Evolutionary conservation across 2,888 invertebrate genomes (phyloP).

Genomic region (Adelognathus sp.): DNA sequence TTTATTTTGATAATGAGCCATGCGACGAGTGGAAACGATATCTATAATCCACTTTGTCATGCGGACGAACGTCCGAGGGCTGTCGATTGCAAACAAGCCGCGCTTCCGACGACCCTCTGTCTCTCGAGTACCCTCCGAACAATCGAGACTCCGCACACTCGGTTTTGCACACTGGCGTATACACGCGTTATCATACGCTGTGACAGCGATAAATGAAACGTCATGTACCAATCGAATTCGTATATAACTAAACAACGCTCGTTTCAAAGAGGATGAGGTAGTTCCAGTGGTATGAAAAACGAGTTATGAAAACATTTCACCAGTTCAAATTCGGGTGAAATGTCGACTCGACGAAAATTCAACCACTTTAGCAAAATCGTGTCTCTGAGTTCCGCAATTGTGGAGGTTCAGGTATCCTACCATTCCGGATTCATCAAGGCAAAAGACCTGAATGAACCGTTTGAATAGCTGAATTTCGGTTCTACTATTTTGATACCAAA

Average conservation of each 20-base stretch:
- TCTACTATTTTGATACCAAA: too few species aligned
- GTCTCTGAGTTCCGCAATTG: too few species aligned
- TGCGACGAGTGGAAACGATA: slow-evolving; percentile 47
- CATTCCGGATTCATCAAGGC: too few species aligned
- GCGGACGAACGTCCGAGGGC: slow-evolving; percentile 55
- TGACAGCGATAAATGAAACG: slow-evolving; percentile 41
- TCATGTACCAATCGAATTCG: slow-evolving; percentile 21
- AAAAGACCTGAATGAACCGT: too few species aligned
- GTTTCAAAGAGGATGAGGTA: too few species aligned
- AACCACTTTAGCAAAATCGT: too few species aligned
- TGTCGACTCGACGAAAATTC: too few species aligned
- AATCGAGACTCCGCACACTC: slow-evolving; percentile 15
- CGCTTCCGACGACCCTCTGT: slow-evolving; percentile 58
- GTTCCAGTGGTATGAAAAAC: too few species aligned
- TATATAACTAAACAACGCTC: neutral
- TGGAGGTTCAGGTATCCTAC: too few species aligned
- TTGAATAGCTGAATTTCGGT: too few species aligned
- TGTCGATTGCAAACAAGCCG: slow-evolving; percentile 76
- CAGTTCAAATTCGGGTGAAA: too few species aligned
- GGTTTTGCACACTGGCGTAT: neutral
- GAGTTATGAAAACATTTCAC: too few species aligned
- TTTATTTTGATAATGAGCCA: slow-evolving; percentile 59
- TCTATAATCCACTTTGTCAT: slow-evolving; percentile 52
- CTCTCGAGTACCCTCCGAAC: slow-evolving; percentile 51
- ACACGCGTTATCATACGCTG: neutral